These are phyloP conservation scores for Drosophila koepferae DNA, from an alignment of 2,888 invertebrate species.

Conservation along the genomic window DNA sequence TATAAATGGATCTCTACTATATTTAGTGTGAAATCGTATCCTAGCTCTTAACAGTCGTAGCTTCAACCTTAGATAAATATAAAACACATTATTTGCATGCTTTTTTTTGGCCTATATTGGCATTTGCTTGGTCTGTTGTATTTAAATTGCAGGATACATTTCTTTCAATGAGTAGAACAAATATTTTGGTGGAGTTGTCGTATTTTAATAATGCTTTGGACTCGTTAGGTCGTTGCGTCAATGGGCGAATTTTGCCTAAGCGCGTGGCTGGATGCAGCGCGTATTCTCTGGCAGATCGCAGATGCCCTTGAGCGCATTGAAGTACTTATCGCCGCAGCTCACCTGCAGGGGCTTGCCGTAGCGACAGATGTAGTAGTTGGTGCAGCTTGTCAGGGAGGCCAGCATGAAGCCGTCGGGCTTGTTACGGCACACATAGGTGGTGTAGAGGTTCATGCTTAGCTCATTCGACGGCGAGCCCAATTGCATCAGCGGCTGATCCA, in stretches of 20 bases:
- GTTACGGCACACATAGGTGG: slow-evolving; percentile 65
- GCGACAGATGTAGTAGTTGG: slow-evolving; percentile 77
- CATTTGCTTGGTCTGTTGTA: slow-evolving; percentile 48
- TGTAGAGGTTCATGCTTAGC: slow-evolving; percentile 58
- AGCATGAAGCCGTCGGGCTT: slow-evolving; percentile 79
- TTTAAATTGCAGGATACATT: slow-evolving; percentile 13
- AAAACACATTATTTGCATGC: background rate
- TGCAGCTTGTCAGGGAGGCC: slow-evolving; percentile 77
- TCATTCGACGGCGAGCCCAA: slow-evolving; percentile 25
- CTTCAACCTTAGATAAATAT: background rate
- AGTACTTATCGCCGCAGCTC: slow-evolving; percentile 75
- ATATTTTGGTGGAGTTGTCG: slow-evolving; percentile 27
- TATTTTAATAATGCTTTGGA: background rate
- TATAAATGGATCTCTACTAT: background rate
- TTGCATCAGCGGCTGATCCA: slow-evolving; percentile 5
- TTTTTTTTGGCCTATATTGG: slow-evolving; percentile 50
- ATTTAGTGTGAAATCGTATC: background rate
- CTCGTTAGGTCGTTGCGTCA: slow-evolving; percentile 3
- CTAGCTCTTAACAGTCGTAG: no score
- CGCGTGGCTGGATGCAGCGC: slow-evolving; percentile 61
- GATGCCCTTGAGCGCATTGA: slow-evolving; percentile 75
- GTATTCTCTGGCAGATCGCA: slow-evolving; percentile 81
- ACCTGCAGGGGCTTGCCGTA: slow-evolving; percentile 64
- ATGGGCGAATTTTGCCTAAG: slow-evolving; percentile 20
- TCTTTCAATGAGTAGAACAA: slow-evolving; percentile 1